These are phyloP conservation scores for Aurelia sp. DNA, from an alignment of 30 jellyfish, hydroid and myxozoan species.

Conservation along the genomic window DNA sequence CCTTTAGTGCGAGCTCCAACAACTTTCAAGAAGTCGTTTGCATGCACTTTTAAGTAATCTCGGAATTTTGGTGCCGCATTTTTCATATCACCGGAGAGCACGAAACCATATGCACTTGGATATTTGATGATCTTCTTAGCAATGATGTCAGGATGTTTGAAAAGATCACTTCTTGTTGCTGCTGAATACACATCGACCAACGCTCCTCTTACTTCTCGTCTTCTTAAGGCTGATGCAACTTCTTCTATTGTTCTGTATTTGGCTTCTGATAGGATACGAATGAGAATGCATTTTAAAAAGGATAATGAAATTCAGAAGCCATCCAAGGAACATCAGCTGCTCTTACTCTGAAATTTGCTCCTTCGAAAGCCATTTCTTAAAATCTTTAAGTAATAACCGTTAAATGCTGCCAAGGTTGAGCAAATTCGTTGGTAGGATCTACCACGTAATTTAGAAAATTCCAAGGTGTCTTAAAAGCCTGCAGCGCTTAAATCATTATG, in stretches of 20 bases:
- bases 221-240: constrained; percentile 71
- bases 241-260: constrained; percentile 61
- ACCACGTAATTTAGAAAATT: too few species aligned
- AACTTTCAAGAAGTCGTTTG: constrained; percentile 3
- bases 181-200: constrained; percentile 79
- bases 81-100: constrained; percentile 72
- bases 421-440: too few species aligned
- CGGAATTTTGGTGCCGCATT: constrained; percentile 52
- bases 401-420: too few species aligned
- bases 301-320: too few species aligned
- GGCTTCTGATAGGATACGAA: constrained; percentile 22
- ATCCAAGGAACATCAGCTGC: too few species aligned
- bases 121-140: constrained; percentile 41
- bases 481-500: too few species aligned
- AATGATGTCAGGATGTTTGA: constrained; percentile 46
- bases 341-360: too few species aligned
- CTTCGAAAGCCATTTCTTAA: too few species aligned
- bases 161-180: constrained; percentile 69
- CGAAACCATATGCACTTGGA: constrained; percentile 81
- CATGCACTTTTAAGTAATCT: constrained; percentile 23
- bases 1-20: constrained; percentile 46
- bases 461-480: too few species aligned
- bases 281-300: too few species aligned
- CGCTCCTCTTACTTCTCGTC: constrained; percentile 77
- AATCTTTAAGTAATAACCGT: too few species aligned